Evolutionary conservation across 2,113 vertebrate species (phyloP).

Genomic region (Paedocypris sp.): DNA sequence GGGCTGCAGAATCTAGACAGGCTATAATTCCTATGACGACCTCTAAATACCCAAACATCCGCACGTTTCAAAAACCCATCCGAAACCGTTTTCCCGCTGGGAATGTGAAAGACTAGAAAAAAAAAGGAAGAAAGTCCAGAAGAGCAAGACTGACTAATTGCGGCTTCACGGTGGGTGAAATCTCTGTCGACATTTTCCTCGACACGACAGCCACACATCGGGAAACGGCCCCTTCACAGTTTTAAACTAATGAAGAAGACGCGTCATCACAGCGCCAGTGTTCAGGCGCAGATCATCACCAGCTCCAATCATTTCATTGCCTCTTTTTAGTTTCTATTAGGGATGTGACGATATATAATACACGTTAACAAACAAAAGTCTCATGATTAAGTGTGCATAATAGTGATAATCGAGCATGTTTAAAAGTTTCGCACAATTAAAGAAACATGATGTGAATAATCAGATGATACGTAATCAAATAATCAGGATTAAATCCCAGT

Average conservation of each 20-base stretch:
- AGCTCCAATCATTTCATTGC: not conserved
- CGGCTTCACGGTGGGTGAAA: not conserved
- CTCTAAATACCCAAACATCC: not conserved
- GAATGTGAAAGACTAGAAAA: too few relatives aligned
- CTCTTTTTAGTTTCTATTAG: too few relatives aligned
- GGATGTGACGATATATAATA: too few relatives aligned
- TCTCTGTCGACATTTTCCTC: not conserved
- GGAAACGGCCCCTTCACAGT: not conserved
- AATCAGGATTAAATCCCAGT: too few relatives aligned
- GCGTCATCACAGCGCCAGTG: not conserved
- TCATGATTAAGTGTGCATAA: too few relatives aligned
- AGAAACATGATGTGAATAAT: too few relatives aligned
- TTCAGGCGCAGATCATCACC: not conserved
- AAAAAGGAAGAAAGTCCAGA: too few relatives aligned
- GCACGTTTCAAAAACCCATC: not conserved
- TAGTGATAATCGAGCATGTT: too few relatives aligned
- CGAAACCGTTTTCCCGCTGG: too few relatives aligned
- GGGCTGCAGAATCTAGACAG: not conserved
- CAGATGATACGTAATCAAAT: too few relatives aligned
- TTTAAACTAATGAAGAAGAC: not conserved
- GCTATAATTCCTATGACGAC: not conserved
- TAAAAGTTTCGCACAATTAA: too few relatives aligned
- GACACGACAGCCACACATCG: not conserved
- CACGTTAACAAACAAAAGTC: too few relatives aligned
- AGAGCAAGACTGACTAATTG: not conserved